These are phyloP conservation scores for Panagrolaimus sp. DNA, from an alignment of 1,140 invertebrate genomes.

Conservation along the genomic window DNA sequence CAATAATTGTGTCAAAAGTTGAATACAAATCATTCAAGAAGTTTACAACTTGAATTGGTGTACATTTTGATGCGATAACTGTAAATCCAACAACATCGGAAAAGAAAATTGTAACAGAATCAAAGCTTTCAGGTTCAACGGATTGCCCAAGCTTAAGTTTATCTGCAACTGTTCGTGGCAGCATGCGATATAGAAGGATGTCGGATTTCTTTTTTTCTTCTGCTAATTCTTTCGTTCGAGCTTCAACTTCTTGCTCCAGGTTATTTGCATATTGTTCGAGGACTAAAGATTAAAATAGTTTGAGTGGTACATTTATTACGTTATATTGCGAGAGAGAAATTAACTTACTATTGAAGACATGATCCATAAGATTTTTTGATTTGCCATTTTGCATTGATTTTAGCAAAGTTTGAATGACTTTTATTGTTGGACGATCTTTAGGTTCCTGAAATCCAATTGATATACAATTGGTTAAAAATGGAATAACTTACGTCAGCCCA, in stretches of 20 bases:
- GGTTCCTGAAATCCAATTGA: no score
- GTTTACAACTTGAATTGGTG: constrained; percentile 66
- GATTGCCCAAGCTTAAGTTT: constrained; percentile 78
- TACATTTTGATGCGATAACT: constrained; percentile 70
- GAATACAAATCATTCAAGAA: constrained; percentile 76
- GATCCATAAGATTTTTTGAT: constrained; percentile 70
- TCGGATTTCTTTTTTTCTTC: constrained; percentile 93
- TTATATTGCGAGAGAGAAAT: no score
- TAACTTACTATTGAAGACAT: constrained; percentile 67
- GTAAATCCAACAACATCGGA: constrained; percentile 89
- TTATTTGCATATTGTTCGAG: constrained; percentile 79
- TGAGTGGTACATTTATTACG: no score
- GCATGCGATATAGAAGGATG: constrained; percentile 75
- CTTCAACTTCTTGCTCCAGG: constrained; percentile 76
- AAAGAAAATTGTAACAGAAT: constrained; percentile 64
- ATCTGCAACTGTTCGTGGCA: constrained; percentile 70
- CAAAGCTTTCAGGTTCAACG: constrained; percentile 82
- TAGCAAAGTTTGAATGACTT: constrained; percentile 65
- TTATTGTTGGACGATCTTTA: constrained; percentile 81
- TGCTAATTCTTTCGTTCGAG: constrained; percentile 79
- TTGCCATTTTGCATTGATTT: constrained; percentile 1
- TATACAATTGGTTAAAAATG: no score
- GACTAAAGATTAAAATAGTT: constrained; percentile 62
- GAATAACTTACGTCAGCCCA: constrained; percentile 73
- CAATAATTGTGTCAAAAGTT: constrained; percentile 70